Base-by-base conservation (phyloP, 2,113 vertebrate genomes). In the Ageneiosus marmoratus region DNA sequence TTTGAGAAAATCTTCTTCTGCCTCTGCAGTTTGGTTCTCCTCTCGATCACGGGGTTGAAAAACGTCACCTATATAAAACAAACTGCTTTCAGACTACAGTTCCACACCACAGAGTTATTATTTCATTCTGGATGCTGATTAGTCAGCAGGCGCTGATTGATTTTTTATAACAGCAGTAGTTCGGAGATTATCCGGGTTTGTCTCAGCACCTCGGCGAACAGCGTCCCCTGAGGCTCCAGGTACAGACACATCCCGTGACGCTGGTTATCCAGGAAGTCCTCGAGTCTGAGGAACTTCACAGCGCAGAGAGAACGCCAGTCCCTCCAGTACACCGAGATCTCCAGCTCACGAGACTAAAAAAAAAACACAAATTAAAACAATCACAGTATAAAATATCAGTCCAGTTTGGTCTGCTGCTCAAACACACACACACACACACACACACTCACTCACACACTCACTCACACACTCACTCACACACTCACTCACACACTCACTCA, bases 1-100 rank as follows among this genome's bases (percentile, higher is more conserved):
- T 99, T 99, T 0, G 97, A 98, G 93, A 99, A 99, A 83, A 99
- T 99, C 94, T 99, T 99, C 94, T 99, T 99, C 89, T 99, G 98
- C 88, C 98, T 96, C 92, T 98, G 97, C 83, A 99, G 94, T 93
- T 97, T 99, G 88, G 98, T 96, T 93, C 97, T 95, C 92, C 98
- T 96, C 94, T 99, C 98, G 91, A 99, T 99, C 89, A 99, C 98
- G n/a, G 98, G 98, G 91, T 99, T 99, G 92, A 99, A 99, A 94
- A 99, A 99, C 0, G 98, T 99, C 80, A 99, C 97, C 97, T 99
- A 88, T 29, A 90, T 41, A 13, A 53, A 51, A 51, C 60, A 87
- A 50, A 85, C 15, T 3, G 2, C 32, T 55, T 27, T 84, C 13
- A 76, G 27, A 75, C 67, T 50, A 44, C 37, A 37, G 37, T 5